Evolutionary conservation across 2,797 vertebrate genomes (phyloP), one percentile per base, ranked within the genome.

Genomic region (Chelidonichthys spinosus): DNA sequence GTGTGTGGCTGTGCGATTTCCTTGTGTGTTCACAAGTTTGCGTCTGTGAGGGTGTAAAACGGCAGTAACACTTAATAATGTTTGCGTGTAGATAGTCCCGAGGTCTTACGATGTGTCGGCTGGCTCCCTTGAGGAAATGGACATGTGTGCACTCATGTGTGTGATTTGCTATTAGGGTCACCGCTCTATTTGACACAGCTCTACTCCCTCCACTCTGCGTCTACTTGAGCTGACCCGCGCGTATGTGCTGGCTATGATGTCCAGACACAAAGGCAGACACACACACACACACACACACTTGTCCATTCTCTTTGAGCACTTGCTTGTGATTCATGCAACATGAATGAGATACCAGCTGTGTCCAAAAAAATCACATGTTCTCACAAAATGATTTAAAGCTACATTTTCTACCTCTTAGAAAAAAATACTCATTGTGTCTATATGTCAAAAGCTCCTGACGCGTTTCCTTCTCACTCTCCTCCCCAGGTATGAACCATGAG

Each of bases 401-500:
- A 25, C 4, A 33, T 33, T 15, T 35, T 55, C 53, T 55, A 15
- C 32, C 5, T 53, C 33, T 14, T 7, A 35, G 52, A 55, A 55
- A 55, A 14, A 6, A 11, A 50, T 33, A 42, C 9, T 13, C 6
- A 44, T 59, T 65, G 49, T 50, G 11, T 59, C 47, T 32, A 2
- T 54, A 14, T 50, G 47, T 50, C 47, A 50, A 33, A 78, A 58
- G n/a, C 55, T 61, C 33, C 52, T 77, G 43, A 18, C 7, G 10
- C 42, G 11, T 62, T 47, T 72, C 63, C 59, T 65, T 55, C 25
- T 49, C 10, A 1, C 65, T 84, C 63, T 76, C 44, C 60, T 90
- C 84, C 91, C 71, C 95, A 99, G 98, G 97, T 96, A 99, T 99
- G 97, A 99, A 96, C 97, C 97, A 98, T 98, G 97, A 98, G 93